These are phyloP conservation scores for Caranx melampygus DNA, from an alignment of 2,113 vertebrate species.

Conservation along the genomic window DNA sequence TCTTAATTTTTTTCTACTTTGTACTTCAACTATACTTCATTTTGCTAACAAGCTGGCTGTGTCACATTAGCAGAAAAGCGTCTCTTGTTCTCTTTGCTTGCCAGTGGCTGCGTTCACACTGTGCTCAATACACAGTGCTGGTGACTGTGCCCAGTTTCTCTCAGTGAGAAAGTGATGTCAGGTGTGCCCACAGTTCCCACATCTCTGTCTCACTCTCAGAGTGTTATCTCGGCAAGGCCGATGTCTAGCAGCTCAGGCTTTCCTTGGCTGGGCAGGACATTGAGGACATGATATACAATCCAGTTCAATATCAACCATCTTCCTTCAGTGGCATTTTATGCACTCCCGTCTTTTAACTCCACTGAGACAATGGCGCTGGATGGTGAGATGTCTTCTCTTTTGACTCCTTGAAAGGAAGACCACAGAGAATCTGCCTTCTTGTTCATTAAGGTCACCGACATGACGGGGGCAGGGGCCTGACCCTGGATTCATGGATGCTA, in stretches of 20 bases:
- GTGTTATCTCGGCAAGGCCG: slow-evolving; percentile 13
- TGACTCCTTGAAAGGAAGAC: not conserved
- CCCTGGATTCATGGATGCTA: not conserved
- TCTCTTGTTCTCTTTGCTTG: not conserved
- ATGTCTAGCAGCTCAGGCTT: not conserved
- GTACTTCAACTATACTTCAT: not conserved
- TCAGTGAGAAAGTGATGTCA: not conserved
- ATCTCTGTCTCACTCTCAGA: not conserved
- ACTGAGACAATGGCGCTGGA: not conserved
- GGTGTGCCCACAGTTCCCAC: not conserved
- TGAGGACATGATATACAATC: not conserved
- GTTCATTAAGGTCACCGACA: not conserved
- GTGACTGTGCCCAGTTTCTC: not conserved
- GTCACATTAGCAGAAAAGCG: not conserved
- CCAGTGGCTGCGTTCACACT: not conserved
- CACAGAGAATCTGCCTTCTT: not conserved
- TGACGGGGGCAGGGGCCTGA: not conserved
- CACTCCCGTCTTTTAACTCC: not conserved
- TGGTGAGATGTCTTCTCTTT: not conserved
- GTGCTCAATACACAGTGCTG: not conserved
- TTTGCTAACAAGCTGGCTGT: slow-evolving; percentile 10
- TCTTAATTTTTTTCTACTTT: slow-evolving; percentile 5
- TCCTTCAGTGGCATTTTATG: too few relatives aligned
- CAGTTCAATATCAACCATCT: not conserved
- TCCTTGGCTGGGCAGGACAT: not conserved